Evolutionary conservation across 2,113 vertebrate species (phyloP), one percentile per base, ranked within the genome.

Genomic region (Hoplias malabaricus): DNA sequence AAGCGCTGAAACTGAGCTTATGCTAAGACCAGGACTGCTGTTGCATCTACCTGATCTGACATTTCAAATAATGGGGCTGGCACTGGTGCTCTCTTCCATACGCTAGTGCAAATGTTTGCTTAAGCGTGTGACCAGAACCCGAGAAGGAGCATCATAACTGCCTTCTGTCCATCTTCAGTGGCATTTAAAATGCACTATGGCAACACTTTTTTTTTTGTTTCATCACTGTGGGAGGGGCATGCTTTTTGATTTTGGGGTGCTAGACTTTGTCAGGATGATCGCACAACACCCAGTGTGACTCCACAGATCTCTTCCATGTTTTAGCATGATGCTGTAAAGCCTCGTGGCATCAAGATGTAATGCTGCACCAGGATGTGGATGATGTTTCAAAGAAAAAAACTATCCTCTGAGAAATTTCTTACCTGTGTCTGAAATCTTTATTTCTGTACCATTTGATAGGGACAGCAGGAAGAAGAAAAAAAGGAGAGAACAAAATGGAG

Each of bases 381-480:
- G 72, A 73, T 38, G 67, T 27, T 53, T 66, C 40, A 66, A 66
- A 67, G 42, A 77, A 31, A 23, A n/a, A 31, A 59, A 23, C 12
- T 11, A 65, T 21, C 59, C 54, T 63, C 77, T 40, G 57, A 38
- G 23, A 73, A 54, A 80, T 29, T 53, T 88, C 97, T 99, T 99
- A 99, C 98, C 98, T 99, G 94, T 99, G 97, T 93, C 96, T 96
- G 96, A 96, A 98, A 95, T 99, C 98, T 97, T 99, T 99, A 96
- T 99, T 98, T 97, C 98, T 99, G 95, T 94, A 91, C 94, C 90
- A 90, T 93, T 91, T 90, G 84, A 89, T 90, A 90, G 92, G 92
- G 91, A 92, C 91, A 94, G 89, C 83, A 84, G 77, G 79, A 75
- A 83, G 77, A 66, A 29, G 81, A 42, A 82, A 78, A 54, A 88